Base-by-base conservation (phyloP, 1,140 invertebrate genomes). In the Harpegnathos saltator region DNA sequence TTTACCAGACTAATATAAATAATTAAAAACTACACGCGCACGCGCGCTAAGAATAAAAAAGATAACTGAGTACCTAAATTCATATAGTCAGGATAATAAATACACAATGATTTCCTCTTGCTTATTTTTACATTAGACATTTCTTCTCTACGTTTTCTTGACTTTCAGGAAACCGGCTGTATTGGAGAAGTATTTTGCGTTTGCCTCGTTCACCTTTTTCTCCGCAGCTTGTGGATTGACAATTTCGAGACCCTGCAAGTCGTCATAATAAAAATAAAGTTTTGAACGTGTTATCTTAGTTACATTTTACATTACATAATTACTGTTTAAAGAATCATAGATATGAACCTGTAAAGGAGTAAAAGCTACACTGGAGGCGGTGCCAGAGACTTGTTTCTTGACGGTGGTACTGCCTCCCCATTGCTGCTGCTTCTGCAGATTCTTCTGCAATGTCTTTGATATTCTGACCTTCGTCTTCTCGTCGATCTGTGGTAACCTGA, bases 391-490 rank as follows among this genome's bases (percentile, higher is more conserved):
- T 93, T 99, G 98, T 89, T 98, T 97, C 91, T 98, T 97, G 17
- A 99, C 98, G 4, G 98, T 99, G 0, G 98, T 99, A 89, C 97
- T 98, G 1, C 99, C 99, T 44, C 98, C 99, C 95, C 98, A 99
- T 92, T 98, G 97, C 82, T 98, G 96, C 89, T 99, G 98, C 89
- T 98, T 98, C 93, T 99, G 98, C 22, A 99, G 93, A 95, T 99
- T 99, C 94, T 98, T 99, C 94, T 99, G 86, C 14, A 99, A 94
- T 0, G 99, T 99, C 94, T 99, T 99, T 29, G 98, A 99, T 90
- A 99, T 99, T 83, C 98, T 96, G 15, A 98, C 97, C 95, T 99
- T 99, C 0, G 99, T 99, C 95, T 99, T 99, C 91, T 99, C 98
- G 95, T 99, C 99, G 48, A 99, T 97, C 92, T 99, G 98, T 0